phyloP scores from a whole-genome alignment of 53 echinoderm and acorn worm genomes.

The Paracentrotus lividus region DNA sequence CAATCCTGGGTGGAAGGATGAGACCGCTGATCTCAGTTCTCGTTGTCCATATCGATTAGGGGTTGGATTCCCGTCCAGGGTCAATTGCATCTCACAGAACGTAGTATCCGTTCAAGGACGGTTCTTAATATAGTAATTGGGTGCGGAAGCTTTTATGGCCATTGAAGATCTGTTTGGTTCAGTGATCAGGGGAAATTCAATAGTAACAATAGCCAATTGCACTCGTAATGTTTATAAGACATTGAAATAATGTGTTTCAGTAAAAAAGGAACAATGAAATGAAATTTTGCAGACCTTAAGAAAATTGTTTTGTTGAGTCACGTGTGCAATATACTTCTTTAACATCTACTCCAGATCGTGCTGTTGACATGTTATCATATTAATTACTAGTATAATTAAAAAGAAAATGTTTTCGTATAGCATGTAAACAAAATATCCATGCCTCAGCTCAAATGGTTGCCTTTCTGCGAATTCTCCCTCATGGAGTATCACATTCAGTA shows the following conservation, averaged over 20 bases:
- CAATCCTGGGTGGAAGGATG: background rate
- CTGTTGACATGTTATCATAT: background rate
- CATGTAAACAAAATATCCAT: background rate
- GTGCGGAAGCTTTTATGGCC: background rate
- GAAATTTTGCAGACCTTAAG: too few species aligned
- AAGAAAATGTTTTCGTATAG: background rate
- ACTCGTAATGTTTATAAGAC: background rate
- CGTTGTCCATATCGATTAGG: slow-evolving; percentile 24
- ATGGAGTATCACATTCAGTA: too few species aligned
- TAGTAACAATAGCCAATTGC: background rate
- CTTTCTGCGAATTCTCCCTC: background rate
- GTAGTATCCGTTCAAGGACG: background rate
- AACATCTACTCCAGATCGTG: slow-evolving; percentile 14
- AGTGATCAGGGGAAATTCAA: background rate
- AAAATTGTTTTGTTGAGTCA: background rate
- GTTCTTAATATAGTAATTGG: slow-evolving; percentile 2
- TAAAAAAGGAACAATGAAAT: background rate
- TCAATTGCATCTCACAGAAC: slow-evolving; percentile 15
- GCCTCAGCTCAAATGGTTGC: background rate
- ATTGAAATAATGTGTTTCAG: too few species aligned
- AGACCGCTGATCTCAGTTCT: background rate
- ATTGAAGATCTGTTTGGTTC: background rate
- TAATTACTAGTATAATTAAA: background rate
- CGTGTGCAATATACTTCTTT: background rate
- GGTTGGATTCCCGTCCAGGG: background rate